Conservation (phyloP, 2,888 invertebrate species). For the Trichogramma evanescens region DNA sequence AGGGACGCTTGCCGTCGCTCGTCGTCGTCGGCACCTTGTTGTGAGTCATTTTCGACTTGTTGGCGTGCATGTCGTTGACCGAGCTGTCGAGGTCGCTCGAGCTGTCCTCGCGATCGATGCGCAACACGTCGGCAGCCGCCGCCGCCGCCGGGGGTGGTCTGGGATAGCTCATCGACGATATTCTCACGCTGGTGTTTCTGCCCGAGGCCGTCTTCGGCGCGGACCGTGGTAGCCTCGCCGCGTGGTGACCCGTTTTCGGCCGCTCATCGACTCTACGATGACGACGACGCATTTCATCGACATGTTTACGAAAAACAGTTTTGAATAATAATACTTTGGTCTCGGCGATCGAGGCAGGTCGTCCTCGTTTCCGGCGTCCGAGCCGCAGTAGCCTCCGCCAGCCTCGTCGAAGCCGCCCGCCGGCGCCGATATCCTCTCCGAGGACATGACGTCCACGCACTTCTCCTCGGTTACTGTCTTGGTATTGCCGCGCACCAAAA, state of each 20-base stretch:
- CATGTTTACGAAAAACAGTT: neutral
- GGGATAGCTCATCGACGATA: neutral
- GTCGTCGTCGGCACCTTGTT: neutral
- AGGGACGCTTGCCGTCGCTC: neutral
- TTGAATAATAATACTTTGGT: neutral
- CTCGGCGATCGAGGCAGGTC: slow-evolving; percentile 14
- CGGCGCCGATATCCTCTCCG: no score
- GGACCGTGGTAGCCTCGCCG: neutral
- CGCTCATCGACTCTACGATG: slow-evolving; percentile 6
- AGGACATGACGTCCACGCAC: slow-evolving; percentile 21
- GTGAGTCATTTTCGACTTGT: neutral
- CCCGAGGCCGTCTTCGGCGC: neutral
- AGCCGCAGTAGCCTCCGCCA: slow-evolving; percentile 17
- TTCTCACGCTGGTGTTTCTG: neutral
- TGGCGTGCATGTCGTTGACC: neutral
- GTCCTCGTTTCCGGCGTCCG: slow-evolving; percentile 17
- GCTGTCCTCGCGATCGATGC: slow-evolving; percentile 6
- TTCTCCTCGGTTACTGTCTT: slow-evolving; percentile 30
- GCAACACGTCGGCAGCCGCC: neutral
- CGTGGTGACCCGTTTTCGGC: neutral
- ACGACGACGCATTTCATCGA: neutral
- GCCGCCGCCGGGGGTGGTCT: neutral
- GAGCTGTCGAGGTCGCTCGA: slow-evolving; percentile 7
- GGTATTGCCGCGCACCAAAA: slow-evolving; percentile 25
- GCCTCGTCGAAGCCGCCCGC: neutral